Percentiles rank a stretch among this genome's conserved stretches.
These are phyloP conservation scores for Euzetes globulus DNA, from an alignment of 2,888 invertebrate genomes.

Conservation along the genomic window DNA sequence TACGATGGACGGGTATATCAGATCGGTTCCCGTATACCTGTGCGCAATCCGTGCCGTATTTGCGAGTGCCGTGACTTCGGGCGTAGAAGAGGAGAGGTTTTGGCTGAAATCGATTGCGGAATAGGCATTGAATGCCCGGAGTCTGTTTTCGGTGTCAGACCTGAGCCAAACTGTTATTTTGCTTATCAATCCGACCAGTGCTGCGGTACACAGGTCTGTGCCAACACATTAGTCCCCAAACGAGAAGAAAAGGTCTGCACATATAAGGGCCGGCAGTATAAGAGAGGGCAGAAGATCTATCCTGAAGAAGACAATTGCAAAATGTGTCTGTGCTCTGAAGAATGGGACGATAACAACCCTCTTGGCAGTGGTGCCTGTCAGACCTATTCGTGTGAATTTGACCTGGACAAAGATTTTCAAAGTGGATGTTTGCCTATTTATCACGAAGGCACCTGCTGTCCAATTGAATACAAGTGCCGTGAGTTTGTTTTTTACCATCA, in stretches of 20 bases:
- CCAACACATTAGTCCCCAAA: conserved; percentile 3
- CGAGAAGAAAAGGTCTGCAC: conserved; percentile 32
- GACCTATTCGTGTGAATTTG: conserved; percentile 33
- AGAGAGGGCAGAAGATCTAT: conserved; percentile 39
- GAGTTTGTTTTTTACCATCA: too few relatives aligned
- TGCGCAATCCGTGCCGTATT: conserved; percentile 27
- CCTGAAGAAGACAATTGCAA: conserved; percentile 38
- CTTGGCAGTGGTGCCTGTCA: conserved; percentile 33
- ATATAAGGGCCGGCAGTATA: conserved; percentile 35
- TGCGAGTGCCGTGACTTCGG: conserved; percentile 31
- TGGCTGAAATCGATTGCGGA: conserved; percentile 18
- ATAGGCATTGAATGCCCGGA: conserved; percentile 30
- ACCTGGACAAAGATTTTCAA: conserved; percentile 33
- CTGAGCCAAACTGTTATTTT: conserved; percentile 24
- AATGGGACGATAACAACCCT: conserved; percentile 38
- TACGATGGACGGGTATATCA: conserved; percentile 19
- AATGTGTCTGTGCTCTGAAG: conserved; percentile 38
- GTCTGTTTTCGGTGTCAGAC: conserved; percentile 19
- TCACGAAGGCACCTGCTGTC: conserved; percentile 40
- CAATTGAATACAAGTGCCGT: conserved; percentile 41
- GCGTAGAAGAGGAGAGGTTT: background rate
- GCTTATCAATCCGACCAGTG: conserved; percentile 20
- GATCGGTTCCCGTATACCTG: conserved; percentile 21
- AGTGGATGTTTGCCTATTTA: conserved; percentile 40
- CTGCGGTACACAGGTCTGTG: conserved; percentile 29